Conservation (phyloP, 1,140 invertebrate genomes). For the Orchesella cincta region DNA sequence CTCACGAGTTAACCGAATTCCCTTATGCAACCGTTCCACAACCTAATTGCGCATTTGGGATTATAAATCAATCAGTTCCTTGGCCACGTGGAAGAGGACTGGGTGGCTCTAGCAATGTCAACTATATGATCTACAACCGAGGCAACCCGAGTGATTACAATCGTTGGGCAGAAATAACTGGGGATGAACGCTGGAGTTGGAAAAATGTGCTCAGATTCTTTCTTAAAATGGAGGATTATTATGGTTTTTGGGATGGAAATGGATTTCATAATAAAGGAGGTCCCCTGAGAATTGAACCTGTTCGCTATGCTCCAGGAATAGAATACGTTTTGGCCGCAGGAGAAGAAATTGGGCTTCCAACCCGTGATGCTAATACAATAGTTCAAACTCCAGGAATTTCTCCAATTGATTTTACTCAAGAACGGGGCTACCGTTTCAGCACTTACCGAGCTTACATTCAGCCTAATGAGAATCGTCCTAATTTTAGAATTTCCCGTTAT, state of each 20-base stretch:
- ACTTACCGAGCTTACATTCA: constrained; percentile 6
- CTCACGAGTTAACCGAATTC: no score
- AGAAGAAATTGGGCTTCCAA: constrained; percentile 1
- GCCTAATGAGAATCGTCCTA: not conserved
- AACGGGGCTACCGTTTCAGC: not conserved
- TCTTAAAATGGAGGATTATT: not conserved
- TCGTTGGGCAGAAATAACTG: not conserved
- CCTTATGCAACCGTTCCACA: constrained; percentile 60
- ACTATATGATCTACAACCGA: not conserved
- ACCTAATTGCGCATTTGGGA: constrained; percentile 38
- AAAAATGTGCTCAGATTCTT: not conserved
- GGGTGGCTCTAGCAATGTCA: not conserved
- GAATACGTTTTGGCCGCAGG: not conserved
- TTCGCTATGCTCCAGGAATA: not conserved
- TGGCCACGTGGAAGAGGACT: not conserved
- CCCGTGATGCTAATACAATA: not conserved
- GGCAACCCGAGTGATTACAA: not conserved
- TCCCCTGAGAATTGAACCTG: constrained; percentile 27
- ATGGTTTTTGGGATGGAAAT: constrained; percentile 1
- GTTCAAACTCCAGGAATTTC: not conserved
- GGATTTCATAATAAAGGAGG: constrained; percentile 11
- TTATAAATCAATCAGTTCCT: not conserved
- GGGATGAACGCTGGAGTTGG: not conserved
- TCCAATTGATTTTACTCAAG: not conserved
- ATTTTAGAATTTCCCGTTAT: constrained; percentile 5